Conservation (phyloP, 2,888 invertebrate genomes). For the Metopia argyrocephala region DNA sequence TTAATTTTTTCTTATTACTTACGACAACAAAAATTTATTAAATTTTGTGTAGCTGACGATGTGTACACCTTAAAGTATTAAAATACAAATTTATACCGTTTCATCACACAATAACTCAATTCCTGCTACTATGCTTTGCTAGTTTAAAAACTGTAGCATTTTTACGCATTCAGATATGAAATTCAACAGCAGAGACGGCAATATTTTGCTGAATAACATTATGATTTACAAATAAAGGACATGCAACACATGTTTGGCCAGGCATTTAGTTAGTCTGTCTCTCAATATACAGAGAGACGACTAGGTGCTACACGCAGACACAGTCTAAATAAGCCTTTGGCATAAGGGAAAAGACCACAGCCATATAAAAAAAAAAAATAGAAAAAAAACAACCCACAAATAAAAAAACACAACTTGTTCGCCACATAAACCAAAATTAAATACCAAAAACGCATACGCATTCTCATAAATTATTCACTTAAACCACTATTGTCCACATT, state of each 20-base stretch:
- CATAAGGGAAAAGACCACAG: conserved; percentile 37
- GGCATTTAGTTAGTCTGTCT: conserved; percentile 2
- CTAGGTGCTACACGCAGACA: conserved; percentile 10
- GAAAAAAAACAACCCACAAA: conserved; percentile 55
- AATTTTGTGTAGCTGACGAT: no score
- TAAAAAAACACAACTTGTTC: conserved; percentile 55
- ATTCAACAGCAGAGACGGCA: neutral
- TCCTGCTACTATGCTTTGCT: no score
- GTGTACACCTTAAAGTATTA: no score
- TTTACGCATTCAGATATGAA: neutral
- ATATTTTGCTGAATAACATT: conserved; percentile 4
- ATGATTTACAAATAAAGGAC: conserved; percentile 37
- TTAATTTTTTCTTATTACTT: no score
- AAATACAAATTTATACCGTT: no score
- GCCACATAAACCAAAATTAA: conserved; percentile 65
- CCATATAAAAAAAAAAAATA: conserved; percentile 8
- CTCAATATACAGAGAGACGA: neutral
- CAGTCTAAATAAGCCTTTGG: neutral
- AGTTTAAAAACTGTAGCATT: neutral
- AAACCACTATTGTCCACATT: conserved; percentile 60
- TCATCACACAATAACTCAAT: no score
- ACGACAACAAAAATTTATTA: no score
- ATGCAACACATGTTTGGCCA: conserved; percentile 50
- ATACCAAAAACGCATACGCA: conserved; percentile 61
- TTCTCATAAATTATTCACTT: conserved; percentile 63